phyloP scores from a whole-genome alignment of 2,113 vertebrate species.

The Eublepharis macularius region DNA sequence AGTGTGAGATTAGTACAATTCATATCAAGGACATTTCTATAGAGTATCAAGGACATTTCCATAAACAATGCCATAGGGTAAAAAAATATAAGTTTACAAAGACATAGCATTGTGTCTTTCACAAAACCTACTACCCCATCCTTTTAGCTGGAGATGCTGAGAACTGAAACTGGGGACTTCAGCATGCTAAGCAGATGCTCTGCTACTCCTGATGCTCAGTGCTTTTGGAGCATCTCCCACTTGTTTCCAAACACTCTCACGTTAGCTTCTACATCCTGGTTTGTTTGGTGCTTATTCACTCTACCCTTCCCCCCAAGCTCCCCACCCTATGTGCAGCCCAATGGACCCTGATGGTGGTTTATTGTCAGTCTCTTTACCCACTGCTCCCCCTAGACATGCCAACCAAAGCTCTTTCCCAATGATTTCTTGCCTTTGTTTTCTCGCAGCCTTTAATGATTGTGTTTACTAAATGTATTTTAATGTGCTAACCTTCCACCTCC shows the following conservation, averaged over 20 bases:
- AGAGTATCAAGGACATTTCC: no score
- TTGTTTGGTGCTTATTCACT: neutral
- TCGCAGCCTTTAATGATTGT: constrained; percentile 23
- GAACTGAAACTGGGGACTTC: no score
- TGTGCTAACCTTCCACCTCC: constrained; percentile 52
- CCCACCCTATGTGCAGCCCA: neutral
- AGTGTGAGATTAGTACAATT: no score
- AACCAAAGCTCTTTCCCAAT: constrained; percentile 12
- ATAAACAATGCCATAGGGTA: no score
- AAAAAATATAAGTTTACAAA: no score
- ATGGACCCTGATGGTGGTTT: constrained; percentile 2
- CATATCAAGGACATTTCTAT: no score
- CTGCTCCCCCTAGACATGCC: constrained; percentile 13
- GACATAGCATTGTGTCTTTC: no score
- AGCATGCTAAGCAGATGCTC: no score
- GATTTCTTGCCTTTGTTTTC: constrained; percentile 55
- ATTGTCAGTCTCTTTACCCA: neutral
- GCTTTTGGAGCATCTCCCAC: neutral
- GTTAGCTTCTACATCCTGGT: neutral
- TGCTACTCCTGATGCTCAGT: neutral
- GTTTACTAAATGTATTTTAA: constrained; percentile 58
- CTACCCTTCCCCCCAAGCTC: neutral
- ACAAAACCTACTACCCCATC: no score
- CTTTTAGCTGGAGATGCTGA: no score
- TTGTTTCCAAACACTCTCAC: neutral